A percentile compares a stretch with the other conserved stretches of the same genome.
These are phyloP conservation scores for Merluccius polli DNA, from an alignment of 2,797 vertebrate species.

Conservation along the genomic window DNA sequence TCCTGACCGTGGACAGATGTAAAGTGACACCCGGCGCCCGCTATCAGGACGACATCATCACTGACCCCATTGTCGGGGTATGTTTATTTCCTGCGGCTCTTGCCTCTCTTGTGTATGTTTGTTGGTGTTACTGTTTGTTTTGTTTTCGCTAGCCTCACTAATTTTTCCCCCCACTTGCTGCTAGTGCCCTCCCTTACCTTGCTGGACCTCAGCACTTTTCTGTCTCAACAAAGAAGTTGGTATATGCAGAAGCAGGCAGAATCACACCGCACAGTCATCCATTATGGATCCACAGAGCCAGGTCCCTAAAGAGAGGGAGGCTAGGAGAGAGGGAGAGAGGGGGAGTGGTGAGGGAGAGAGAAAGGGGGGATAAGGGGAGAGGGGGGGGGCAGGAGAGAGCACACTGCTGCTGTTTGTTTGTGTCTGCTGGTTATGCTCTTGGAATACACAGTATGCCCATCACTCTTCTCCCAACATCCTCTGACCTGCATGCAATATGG, in stretches of 20 bases:
- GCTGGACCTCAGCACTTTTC: conserved; percentile 22
- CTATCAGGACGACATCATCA: conserved; percentile 63
- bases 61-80: conserved; percentile 59
- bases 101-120: neutral
- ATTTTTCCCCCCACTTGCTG: neutral
- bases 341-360: no score
- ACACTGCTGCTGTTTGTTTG: neutral
- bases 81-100: conserved; percentile 4
- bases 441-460: neutral
- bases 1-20: conserved; percentile 70
- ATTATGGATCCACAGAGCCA: conserved; percentile 54
- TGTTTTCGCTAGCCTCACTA: neutral
- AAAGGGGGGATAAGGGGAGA: no score
- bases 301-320: conserved; percentile 4
- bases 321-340: neutral
- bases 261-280: conserved; percentile 48
- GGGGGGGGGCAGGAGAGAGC: neutral
- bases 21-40: conserved; percentile 56
- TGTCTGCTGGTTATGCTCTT: neutral
- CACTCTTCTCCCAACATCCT: neutral
- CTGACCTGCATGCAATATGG: neutral
- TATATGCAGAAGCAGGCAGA: conserved; percentile 25
- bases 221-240: conserved; percentile 11
- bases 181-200: conserved; percentile 2
- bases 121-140: neutral